Base-by-base conservation (phyloP, 2,113 vertebrate genomes). In the Anhinga rufa region DNA sequence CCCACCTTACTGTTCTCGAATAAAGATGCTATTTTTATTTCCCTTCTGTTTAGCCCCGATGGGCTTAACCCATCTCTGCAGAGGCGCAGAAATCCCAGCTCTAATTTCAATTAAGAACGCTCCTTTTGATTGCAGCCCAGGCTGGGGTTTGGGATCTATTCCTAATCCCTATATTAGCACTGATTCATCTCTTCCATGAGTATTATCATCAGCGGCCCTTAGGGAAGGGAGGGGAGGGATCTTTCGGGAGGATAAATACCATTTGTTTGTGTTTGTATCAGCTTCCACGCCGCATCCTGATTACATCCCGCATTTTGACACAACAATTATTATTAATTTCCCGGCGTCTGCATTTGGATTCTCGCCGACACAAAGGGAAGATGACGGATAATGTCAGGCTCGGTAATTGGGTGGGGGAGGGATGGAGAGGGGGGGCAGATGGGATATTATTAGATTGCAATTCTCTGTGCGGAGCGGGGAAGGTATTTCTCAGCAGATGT, bases 321-420 rank as follows among this genome's bases (percentile, higher is more conserved):
- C 97, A 95, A 95, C 97, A 98, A 97, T 98, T 98, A 98, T 97
- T 98, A 98, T 98, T 98, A 98, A 98, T 98, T 98, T 98, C 97
- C 95, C 97, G 76, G 82, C 64, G 72, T 92, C 97, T 98, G 97
- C 96, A 32, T 95, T 97, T 96, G 58, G 94, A 97, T 97, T 97
- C 96, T 96, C 68, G 75, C 96, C 92, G 96, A 92, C 97, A 97
- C 96, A 97, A 97, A 98, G 96, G 97, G 55, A 95, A 86, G 95
- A 97, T 97, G 98, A 97, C 55, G 95, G 97, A 97, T 97, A 94
- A 95, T 95, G 97, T 96, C 97, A 96, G 97, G 96, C 94, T 97
- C 75, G 80, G 94, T 97, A 97, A 98, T 97, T 97, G 97, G 97
- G 55, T 96, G 97, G 95, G 96, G 97, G 95, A 90, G 87, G 95